Percentiles rank a stretch among this genome's conserved stretches.
Conservation (phyloP, 2,113 vertebrate species). For the Stegostoma tigrinum region DNA sequence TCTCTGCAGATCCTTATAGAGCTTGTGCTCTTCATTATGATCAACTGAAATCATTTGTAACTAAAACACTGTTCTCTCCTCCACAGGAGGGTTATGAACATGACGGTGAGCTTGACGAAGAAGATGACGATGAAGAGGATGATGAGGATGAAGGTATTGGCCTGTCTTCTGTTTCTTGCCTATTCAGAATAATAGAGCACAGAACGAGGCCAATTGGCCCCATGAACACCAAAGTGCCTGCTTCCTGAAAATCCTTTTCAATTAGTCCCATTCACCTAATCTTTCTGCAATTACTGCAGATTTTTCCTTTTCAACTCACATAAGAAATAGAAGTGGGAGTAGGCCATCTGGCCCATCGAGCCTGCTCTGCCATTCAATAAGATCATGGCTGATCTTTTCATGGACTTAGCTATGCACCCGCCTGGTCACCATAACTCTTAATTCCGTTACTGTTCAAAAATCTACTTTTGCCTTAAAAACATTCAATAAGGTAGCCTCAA, state of each 20-base stretch:
- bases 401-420: too few species aligned
- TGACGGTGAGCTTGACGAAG: conserved; percentile 68
- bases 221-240: background rate
- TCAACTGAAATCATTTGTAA: background rate
- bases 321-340: too few species aligned
- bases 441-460: background rate
- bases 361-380: too few species aligned
- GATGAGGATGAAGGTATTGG: conserved; percentile 70
- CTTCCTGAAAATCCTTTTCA: background rate
- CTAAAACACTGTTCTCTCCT: conserved; percentile 35
- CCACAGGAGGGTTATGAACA: conserved; percentile 69
- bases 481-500: background rate
- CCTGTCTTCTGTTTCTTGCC: background rate
- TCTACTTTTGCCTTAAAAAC: background rate
- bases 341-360: too few species aligned
- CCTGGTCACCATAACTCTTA: background rate
- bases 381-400: too few species aligned
- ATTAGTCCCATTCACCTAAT: background rate
- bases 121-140: conserved; percentile 70
- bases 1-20: background rate
- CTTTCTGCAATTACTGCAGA: too few species aligned
- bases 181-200: background rate
- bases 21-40: background rate
- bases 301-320: too few species aligned
- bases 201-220: background rate